Evolutionary conservation across 2,797 vertebrate species (phyloP).

Genomic region (Myoxocephalus aenaeus): DNA sequence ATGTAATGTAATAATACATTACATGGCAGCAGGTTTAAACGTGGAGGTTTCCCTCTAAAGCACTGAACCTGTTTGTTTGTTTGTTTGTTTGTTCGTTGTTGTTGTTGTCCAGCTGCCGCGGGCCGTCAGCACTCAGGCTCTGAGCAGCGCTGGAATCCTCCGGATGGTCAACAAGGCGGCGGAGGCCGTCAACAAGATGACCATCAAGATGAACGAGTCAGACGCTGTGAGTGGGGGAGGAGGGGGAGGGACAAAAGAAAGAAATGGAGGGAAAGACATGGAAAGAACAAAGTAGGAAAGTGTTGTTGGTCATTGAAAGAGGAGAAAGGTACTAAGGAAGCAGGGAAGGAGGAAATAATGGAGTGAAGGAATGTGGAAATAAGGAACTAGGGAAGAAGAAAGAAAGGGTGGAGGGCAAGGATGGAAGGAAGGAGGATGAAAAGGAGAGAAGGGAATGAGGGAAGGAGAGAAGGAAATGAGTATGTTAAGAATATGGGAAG

Average conservation of each 20-base stretch:
- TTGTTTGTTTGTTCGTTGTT: slow-evolving; percentile 7
- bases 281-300: no score
- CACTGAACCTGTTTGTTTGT: not conserved
- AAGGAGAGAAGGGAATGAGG: not conserved
- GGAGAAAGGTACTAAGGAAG: not conserved
- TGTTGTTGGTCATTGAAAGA: not conserved
- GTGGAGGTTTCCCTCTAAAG: no score
- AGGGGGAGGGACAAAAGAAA: no score
- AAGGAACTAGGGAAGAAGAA: no score
- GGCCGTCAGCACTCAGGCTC: slow-evolving; percentile 97
- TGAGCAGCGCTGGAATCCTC: slow-evolving; percentile 97
- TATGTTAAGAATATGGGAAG: not conserved
- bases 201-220: slow-evolving; percentile 99
- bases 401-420: not conserved
- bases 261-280: no score
- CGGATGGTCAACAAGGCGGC: slow-evolving; percentile 99
- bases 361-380: no score
- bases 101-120: slow-evolving; percentile 89
- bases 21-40: no score
- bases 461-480: not conserved
- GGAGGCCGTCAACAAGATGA: slow-evolving; percentile 99
- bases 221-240: slow-evolving; percentile 90
- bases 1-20: no score
- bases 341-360: not conserved
- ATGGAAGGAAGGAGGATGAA: not conserved